A percentile compares a stretch with the other conserved stretches of the same genome.
Evolutionary conservation across 2,888 invertebrate species (phyloP).

Genomic region (Campopleginae sp.): DNA sequence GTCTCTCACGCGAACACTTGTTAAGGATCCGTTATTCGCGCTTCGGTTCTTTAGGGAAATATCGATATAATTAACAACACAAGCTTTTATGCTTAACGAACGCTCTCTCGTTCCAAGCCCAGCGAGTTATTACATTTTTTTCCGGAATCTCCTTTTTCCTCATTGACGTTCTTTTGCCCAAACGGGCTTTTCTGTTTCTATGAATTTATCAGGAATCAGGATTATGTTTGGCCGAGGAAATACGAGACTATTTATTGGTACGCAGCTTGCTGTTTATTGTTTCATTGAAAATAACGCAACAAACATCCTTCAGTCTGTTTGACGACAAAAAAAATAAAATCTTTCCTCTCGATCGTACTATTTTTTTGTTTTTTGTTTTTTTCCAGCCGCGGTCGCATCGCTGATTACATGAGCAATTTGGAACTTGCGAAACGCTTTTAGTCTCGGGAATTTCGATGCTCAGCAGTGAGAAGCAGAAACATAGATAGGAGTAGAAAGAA

Average conservation of each 20-base stretch:
- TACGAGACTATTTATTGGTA: not conserved
- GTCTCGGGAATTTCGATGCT: not conserved
- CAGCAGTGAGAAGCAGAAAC: not conserved
- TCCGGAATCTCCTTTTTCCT: not conserved
- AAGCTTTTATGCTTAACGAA: conserved; percentile 19
- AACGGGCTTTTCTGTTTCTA: conserved; percentile 5
- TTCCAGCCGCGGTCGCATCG: not conserved
- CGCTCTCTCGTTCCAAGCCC: not conserved
- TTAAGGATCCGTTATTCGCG: not conserved
- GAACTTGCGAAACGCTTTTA: not conserved
- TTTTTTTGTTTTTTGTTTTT: not conserved
- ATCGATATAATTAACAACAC: conserved; percentile 48
- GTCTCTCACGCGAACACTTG: conserved; percentile 11
- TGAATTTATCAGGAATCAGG: conserved; percentile 37
- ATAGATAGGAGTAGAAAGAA: not conserved
- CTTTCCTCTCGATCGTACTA: not conserved
- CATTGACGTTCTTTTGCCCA: not conserved
- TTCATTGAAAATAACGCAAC: not conserved
- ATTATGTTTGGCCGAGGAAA: conserved; percentile 1
- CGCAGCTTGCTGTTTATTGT: not conserved
- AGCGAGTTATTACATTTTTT: not conserved
- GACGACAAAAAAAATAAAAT: not conserved
- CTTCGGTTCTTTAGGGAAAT: conserved; percentile 10
- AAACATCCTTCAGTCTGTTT: not conserved
- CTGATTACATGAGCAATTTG: not conserved